phyloP scores from a whole-genome alignment of 2,797 vertebrate genomes.

The Heliangelus exortis region DNA sequence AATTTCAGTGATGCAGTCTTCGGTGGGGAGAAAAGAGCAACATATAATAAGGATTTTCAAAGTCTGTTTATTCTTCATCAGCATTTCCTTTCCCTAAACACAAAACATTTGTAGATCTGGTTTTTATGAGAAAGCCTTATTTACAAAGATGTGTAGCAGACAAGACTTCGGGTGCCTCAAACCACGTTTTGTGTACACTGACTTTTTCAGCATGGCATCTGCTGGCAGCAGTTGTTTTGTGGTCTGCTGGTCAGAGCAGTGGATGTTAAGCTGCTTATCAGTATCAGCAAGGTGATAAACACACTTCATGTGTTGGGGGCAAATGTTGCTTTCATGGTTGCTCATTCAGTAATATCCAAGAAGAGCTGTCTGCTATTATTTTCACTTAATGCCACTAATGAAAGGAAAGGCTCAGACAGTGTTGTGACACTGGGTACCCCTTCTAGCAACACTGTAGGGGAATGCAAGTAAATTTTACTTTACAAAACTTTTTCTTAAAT shows the following conservation, averaged over 20 bases:
- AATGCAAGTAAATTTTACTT: background rate
- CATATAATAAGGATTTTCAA: background rate
- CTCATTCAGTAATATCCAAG: background rate
- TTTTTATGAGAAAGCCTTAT: background rate
- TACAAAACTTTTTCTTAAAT: background rate
- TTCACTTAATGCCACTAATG: rapidly evolving
- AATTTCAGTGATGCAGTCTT: background rate
- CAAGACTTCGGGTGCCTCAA: background rate
- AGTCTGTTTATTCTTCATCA: background rate
- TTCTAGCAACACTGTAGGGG: background rate
- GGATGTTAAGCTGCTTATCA: background rate
- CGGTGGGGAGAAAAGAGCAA: background rate
- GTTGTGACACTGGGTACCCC: background rate
- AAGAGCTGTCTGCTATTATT: background rate
- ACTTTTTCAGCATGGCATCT: background rate
- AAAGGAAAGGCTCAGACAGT: background rate
- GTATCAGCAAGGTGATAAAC: background rate
- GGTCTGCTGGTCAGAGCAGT: background rate
- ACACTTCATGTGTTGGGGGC: background rate
- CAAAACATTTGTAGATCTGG: background rate
- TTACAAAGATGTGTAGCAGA: background rate
- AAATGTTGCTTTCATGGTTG: background rate
- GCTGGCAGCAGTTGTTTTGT: background rate
- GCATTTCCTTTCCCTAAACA: background rate
- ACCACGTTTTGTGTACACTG: background rate